Conservation (phyloP, 2,888 invertebrate species). For the Suillia variegata region DNA sequence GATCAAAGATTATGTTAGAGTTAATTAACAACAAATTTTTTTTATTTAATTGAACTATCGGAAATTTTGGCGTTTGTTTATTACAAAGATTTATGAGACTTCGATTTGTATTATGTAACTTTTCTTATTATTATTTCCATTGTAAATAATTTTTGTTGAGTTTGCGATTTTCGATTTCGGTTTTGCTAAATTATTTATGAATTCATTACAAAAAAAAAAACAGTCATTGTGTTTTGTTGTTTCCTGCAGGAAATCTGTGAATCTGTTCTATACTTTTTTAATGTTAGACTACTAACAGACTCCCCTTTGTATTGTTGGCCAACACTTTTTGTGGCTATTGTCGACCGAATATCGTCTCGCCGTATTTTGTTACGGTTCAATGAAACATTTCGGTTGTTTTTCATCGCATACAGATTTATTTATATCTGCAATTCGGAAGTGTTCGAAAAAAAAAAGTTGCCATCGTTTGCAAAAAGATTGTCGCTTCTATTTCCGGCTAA, state of each 20-base stretch:
- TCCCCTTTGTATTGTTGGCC: background rate
- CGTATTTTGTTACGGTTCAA: slow-evolving; percentile 15
- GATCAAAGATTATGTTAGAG: no score
- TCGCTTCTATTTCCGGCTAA: background rate
- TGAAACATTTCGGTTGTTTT: background rate
- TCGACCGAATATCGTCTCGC: slow-evolving; percentile 11
- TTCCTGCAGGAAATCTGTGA: background rate
- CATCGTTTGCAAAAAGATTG: background rate
- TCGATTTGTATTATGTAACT: no score
- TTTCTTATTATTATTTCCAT: no score
- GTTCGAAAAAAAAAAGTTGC: background rate
- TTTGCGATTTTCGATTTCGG: no score
- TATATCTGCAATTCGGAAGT: background rate
- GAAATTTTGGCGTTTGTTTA: no score
- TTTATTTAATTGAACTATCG: no score
- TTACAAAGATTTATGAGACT: no score
- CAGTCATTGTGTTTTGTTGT: background rate
- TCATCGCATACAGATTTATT: background rate
- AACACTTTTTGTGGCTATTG: background rate
- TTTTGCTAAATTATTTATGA: no score
- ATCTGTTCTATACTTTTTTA: background rate
- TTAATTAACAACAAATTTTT: no score
- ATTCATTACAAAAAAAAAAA: no score
- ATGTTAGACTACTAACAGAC: background rate
- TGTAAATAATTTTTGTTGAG: no score